phyloP scores from a whole-genome alignment of 2,888 invertebrate genomes.

The Eueremaeus valkanovi region DNA sequence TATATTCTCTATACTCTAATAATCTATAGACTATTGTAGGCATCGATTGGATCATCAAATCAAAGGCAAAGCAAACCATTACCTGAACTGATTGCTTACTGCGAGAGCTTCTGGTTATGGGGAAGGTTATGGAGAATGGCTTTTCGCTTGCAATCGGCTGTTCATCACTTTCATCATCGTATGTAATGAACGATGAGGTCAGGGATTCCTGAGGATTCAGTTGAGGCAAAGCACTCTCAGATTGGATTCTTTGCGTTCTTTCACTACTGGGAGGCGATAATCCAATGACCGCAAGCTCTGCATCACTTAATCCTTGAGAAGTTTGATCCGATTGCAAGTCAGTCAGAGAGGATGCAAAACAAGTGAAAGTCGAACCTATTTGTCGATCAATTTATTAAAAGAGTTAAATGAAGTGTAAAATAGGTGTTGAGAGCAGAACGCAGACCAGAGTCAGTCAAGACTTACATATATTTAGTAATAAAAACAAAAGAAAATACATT shows the following conservation, averaged over 20 bases:
- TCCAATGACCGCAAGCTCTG: slow-evolving; percentile 2
- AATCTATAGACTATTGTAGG: background rate
- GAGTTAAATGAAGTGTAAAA: background rate
- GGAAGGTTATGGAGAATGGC: slow-evolving; percentile 18
- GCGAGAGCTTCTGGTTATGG: slow-evolving; percentile 13
- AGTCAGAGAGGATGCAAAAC: background rate
- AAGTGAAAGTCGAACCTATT: slow-evolving; percentile 27
- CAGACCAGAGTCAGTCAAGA: too few species aligned
- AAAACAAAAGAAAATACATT: slow-evolving; percentile 7
- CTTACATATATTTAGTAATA: slow-evolving; percentile 12
- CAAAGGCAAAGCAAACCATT: background rate
- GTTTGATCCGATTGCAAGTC: background rate
- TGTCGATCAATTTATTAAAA: background rate
- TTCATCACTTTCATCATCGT: background rate
- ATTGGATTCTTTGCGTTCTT: background rate
- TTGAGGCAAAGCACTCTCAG: background rate
- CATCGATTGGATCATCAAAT: too few species aligned
- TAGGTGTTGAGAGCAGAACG: background rate
- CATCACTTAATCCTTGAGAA: slow-evolving; percentile 16
- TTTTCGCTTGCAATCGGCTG: slow-evolving; percentile 17
- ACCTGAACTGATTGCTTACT: slow-evolving; percentile 29
- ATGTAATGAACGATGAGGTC: slow-evolving; percentile 17
- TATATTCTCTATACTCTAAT: too few species aligned
- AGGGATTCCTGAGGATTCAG: slow-evolving; percentile 6
- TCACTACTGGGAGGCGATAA: background rate